A percentile compares a stretch with the other conserved stretches of the same genome.
phyloP scores from a whole-genome alignment of 1,140 invertebrate genomes.

The Nymphalis io region DNA sequence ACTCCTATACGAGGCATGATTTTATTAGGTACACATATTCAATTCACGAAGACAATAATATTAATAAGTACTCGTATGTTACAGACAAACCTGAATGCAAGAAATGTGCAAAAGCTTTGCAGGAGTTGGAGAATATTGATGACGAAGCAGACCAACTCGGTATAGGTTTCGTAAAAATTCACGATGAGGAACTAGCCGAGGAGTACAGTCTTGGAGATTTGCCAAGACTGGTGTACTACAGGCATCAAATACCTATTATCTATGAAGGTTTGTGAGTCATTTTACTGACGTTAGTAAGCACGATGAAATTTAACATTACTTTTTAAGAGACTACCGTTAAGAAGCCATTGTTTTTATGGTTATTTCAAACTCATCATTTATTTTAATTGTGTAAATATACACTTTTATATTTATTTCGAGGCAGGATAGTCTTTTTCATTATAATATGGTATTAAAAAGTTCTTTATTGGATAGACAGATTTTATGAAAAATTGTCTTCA shows the following conservation, averaged over 20 bases:
- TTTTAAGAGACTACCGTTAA: neutral
- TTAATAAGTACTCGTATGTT: slow-evolving; percentile 39
- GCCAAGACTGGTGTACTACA: slow-evolving; percentile 95
- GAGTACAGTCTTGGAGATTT: slow-evolving; percentile 95
- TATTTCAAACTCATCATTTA: neutral
- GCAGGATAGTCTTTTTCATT: no score
- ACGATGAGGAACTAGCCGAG: slow-evolving; percentile 94
- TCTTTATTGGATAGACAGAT: no score
- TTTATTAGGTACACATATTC: slow-evolving; percentile 27
- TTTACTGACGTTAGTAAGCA: slow-evolving; percentile 48
- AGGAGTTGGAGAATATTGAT: slow-evolving; percentile 96
- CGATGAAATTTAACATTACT: slow-evolving; percentile 43
- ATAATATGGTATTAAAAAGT: no score
- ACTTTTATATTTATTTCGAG: neutral
- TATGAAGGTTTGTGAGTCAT: slow-evolving; percentile 90
- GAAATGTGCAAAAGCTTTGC: slow-evolving; percentile 93
- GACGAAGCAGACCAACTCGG: slow-evolving; percentile 97
- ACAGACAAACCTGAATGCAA: slow-evolving; percentile 96
- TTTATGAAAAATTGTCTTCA: no score
- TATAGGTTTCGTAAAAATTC: slow-evolving; percentile 97
- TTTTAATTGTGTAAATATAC: neutral
- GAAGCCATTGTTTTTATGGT: neutral
- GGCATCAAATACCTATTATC: slow-evolving; percentile 96
- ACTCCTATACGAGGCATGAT: slow-evolving; percentile 64
- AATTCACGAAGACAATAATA: slow-evolving; percentile 17